Base-by-base conservation (phyloP, 2,888 invertebrate species). In the Drosophila vallismaia region DNA sequence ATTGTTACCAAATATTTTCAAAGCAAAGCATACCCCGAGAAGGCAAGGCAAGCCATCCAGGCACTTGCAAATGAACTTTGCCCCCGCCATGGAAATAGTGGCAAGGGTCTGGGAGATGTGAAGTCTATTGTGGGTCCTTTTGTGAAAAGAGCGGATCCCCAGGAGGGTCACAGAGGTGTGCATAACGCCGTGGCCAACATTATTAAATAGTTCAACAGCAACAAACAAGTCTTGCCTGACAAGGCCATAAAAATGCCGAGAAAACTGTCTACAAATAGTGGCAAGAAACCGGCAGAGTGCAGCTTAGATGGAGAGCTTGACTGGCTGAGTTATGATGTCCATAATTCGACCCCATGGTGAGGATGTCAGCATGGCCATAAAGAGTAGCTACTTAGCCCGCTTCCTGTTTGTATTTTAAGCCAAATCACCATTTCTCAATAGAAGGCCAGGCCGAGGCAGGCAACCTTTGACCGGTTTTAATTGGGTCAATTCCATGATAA, bases 161-260 rank as follows among this genome's bases (percentile, higher is more conserved):
- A 77, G 74, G 76, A 71, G 62, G 77, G 36, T 36, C 36, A 36
- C 57, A 63, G 46, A 48, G 49, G 36, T 66, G 71, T 75, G 76
- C 79, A 77, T 75, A 72, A 64, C 73, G 64, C 75, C 74, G 72
- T 71, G 62, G 79, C 54, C 76, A 72, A 84, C 84, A 83, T 86
- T 85, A 85, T 85, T 85, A 85, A 85, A 85, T 86, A 85, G 86
- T 81, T 86, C 67, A 76, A 69, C 79, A 68, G 68, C 81, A 66
- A 78, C 81, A 81, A 80, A 76, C 77, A 79, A 78, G 73, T 73
- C 53, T 52, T 60, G 58, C 45, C 64, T 46, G 56, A 53, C 63
- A 62, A 48, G 67, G 45, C 74, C 77, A 85, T 82, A 85, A 82
- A 82, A 82, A 73, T 68, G 74, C 54, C 57, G 54, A 60, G 79